Evolutionary conservation across 2,113 vertebrate genomes (phyloP).

Genomic region (Istiophorus platypterus): DNA sequence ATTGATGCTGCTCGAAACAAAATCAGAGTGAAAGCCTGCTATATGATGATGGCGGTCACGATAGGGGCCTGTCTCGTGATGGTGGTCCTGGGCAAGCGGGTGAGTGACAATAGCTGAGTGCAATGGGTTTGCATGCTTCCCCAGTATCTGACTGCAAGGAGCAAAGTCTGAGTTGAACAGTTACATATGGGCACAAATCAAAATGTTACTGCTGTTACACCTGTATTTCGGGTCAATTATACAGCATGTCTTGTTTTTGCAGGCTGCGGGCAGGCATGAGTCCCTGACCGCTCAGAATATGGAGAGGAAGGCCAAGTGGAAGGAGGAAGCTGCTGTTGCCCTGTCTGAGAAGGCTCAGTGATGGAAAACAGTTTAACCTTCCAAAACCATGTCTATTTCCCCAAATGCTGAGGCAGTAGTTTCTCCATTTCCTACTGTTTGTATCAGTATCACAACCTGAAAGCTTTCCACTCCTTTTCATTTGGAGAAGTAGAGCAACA

Average conservation of each 20-base stretch:
- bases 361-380: background rate
- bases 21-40: conserved; percentile 89
- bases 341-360: conserved; percentile 73
- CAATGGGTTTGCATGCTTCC: background rate
- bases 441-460: background rate
- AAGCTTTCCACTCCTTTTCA: background rate
- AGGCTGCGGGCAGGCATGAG: conserved; percentile 88
- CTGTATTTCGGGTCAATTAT: background rate
- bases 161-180: too few species aligned
- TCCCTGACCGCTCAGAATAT: conserved; percentile 85
- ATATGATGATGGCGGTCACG: conserved; percentile 88
- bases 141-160: background rate
- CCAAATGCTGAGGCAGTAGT: background rate
- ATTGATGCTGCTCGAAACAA: conserved; percentile 89
- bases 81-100: conserved; percentile 89
- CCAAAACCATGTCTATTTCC: too few species aligned
- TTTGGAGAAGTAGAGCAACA: background rate
- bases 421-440: background rate
- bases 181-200: background rate
- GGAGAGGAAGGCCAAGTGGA: conserved; percentile 89
- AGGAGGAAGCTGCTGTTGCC: conserved; percentile 63
- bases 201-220: background rate
- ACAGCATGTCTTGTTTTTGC: background rate
- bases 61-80: conserved; percentile 85
- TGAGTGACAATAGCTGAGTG: conserved; percentile 69